These are phyloP conservation scores for Cephus nigrinus DNA, from an alignment of 2,888 invertebrate species.

Conservation along the genomic window DNA sequence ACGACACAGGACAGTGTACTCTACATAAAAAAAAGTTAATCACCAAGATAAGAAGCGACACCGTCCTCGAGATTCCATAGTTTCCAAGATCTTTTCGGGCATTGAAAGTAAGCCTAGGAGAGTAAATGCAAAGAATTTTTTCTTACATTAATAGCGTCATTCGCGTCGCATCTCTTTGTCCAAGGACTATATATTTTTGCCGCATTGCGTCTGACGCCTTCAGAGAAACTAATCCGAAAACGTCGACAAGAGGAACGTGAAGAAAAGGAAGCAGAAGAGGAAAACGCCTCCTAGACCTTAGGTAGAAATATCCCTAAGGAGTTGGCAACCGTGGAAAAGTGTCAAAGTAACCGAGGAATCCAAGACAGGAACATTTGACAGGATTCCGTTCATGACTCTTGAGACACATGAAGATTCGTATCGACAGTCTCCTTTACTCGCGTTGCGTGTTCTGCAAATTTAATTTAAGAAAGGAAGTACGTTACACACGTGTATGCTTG, in stretches of 20 bases:
- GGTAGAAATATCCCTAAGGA: background rate
- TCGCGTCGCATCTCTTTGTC: background rate
- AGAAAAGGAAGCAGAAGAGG: background rate
- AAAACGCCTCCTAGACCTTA: background rate
- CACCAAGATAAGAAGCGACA: background rate
- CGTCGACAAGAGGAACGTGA: background rate
- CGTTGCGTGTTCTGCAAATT: constrained; percentile 4
- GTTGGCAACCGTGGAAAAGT: background rate
- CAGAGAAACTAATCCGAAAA: background rate
- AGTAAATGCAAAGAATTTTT: background rate
- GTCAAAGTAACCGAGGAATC: background rate
- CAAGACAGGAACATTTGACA: background rate
- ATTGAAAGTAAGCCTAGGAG: background rate
- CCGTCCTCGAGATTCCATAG: background rate
- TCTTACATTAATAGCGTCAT: background rate
- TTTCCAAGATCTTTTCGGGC: background rate
- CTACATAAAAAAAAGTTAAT: background rate
- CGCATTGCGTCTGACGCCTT: background rate
- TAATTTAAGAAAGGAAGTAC: constrained; percentile 19
- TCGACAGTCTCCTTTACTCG: background rate
- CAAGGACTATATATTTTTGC: background rate
- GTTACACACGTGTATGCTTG: background rate
- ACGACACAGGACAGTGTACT: background rate
- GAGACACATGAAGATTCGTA: background rate
- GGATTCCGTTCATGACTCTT: background rate